Base-by-base conservation (phyloP, 2,888 invertebrate species). In the Halictus ligatus region DNA sequence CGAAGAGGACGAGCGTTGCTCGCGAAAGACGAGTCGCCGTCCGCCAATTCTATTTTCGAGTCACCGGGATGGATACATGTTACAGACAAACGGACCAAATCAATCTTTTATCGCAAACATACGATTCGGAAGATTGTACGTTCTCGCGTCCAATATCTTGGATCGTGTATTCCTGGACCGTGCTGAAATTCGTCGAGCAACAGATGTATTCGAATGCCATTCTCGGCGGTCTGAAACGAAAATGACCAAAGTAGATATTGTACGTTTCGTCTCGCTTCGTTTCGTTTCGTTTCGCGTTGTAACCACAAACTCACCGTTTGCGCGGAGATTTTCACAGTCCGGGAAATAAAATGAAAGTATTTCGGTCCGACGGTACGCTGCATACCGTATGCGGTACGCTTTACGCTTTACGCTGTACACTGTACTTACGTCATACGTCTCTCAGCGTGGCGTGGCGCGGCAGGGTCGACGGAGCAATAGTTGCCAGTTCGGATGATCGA, bases 1-100 rank as follows among this genome's bases (percentile, higher is more conserved):
- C 82, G 74, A 83, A 80, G 81, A 81, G 84, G 83, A 86, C 84
- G 86, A 75, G 50, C 80, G 54, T 83, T 78, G 18, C 81, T 80
- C 50, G 72, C 73, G 15, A 67, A 54, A 84, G 83, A 85, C 87
- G 88, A 87, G 72, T 84, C 82, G 75, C 21, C 71, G 80, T 74
- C 60, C 75, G 71, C 69, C 10, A 15, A n/a, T 46, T 15, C 21
- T 13, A 5, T 35, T 21, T 10, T 8, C 21, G 10, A 54, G 10
- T 21, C 0, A 21, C 21, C 21, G 54, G 35, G 35, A 35, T 35
- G 35, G 35, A 35, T 35, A 35, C 35, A 35, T 35, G 5, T 35
- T 35, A 35, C 5, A 35, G 35, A 2, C 35, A 5, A 2, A 35
- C 1, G 35, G 5, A 35, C 1, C 35, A 35, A 35, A 35, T 35